phyloP scores from a whole-genome alignment of 1,140 invertebrate genomes.

The Pseudomyrmex concolor region DNA sequence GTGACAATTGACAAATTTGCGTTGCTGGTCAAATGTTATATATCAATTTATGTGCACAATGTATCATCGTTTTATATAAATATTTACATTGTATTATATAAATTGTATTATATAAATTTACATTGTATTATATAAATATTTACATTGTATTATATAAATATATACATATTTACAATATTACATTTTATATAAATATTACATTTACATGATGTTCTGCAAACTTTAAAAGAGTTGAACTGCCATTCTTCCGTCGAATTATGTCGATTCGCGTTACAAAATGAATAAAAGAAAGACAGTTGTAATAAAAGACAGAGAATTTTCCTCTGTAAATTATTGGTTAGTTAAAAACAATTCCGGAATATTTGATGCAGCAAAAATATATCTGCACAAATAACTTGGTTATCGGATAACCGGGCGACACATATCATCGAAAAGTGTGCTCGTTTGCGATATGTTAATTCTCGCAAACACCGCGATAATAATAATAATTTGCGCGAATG shows the following conservation, averaged over 20 bases:
- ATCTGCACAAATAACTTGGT: conserved; percentile 43
- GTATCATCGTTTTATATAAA: neutral
- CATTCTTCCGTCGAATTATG: neutral
- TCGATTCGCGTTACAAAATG: too few species aligned
- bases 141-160: too few species aligned
- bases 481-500: conserved; percentile 29
- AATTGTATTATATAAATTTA: too few species aligned
- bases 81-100: too few species aligned
- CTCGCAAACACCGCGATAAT: conserved; percentile 21
- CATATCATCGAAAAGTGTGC: conserved; percentile 35
- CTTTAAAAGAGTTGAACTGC: neutral
- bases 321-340: neutral
- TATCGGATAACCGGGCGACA: conserved; percentile 33
- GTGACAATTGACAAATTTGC: conserved; percentile 7
- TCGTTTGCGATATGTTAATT: conserved; percentile 54
- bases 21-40: neutral
- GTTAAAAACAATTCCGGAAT: conserved; percentile 30
- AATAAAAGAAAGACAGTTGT: too few species aligned
- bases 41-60: neutral
- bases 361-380: conserved; percentile 32
- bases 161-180: too few species aligned
- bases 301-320: neutral
- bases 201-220: neutral
- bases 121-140: too few species aligned
- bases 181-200: too few species aligned